Conservation (phyloP, 2,888 invertebrate species). For the Drosophila multiciliata region DNA sequence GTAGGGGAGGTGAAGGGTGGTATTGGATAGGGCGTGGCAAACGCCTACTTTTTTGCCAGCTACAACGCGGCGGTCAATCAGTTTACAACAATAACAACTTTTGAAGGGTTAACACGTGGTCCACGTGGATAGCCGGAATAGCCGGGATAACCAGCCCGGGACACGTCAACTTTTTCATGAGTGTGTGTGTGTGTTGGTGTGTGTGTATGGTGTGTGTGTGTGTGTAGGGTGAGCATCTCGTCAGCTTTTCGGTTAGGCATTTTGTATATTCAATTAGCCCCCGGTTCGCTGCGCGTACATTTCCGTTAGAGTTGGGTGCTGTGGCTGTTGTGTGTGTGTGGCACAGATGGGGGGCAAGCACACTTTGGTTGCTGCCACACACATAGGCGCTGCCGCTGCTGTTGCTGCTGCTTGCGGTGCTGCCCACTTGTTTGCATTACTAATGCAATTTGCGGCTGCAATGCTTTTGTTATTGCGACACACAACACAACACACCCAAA, state of each 20-base stretch:
- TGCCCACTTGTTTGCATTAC: constrained; percentile 76
- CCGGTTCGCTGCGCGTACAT: constrained; percentile 29
- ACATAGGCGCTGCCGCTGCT: constrained; percentile 13
- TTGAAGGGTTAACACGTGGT: constrained; percentile 75
- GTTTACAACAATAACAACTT: constrained; percentile 69
- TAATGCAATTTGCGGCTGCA: constrained; percentile 79
- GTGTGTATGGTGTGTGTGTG: neutral
- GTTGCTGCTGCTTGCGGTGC: constrained; percentile 18
- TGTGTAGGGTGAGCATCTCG: constrained; percentile 15
- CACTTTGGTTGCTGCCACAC: constrained; percentile 2
- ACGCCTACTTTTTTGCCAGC: constrained; percentile 29
- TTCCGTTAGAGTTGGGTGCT: constrained; percentile 31
- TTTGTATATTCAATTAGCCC: constrained; percentile 74
- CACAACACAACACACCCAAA: neutral
- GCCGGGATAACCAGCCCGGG: constrained; percentile 7
- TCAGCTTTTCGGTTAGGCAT: constrained; percentile 54
- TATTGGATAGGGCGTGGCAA: constrained; percentile 6
- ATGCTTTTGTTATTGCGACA: constrained; percentile 67
- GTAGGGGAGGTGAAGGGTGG: neutral
- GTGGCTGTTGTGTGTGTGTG: neutral
- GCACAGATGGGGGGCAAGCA: neutral
- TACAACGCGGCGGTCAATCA: constrained; percentile 62
- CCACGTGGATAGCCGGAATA: constrained; percentile 21
- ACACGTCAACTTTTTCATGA: constrained; percentile 2
- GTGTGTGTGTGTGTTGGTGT: neutral